Evolutionary conservation across 2,113 vertebrate genomes (phyloP).

Genomic region (Puntigrus tetrazona): DNA sequence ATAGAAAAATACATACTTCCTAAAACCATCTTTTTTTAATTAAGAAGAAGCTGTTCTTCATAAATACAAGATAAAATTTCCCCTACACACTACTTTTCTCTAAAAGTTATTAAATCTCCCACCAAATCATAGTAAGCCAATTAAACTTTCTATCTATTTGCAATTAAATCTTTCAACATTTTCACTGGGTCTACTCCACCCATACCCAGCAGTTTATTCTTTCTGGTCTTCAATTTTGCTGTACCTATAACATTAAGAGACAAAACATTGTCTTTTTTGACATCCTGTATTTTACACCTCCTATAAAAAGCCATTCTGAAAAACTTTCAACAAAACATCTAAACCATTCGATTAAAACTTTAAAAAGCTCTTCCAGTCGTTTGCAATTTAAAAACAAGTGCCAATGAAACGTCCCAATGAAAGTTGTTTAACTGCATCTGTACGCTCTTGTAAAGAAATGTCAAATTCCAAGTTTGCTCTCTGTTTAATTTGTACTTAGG

Average conservation of each 20-base stretch:
- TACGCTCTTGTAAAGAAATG: too few species aligned
- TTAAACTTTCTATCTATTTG: slow-evolving; percentile 17
- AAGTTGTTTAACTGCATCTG: too few species aligned
- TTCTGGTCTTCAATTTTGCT: background rate
- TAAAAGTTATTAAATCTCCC: background rate
- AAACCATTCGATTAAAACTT: background rate
- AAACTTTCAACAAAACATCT: background rate
- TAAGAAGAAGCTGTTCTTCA: background rate
- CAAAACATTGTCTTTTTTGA: background rate
- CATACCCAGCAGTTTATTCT: background rate
- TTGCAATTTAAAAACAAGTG: background rate
- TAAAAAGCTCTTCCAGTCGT: background rate
- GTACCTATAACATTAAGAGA: background rate
- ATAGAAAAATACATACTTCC: too few species aligned
- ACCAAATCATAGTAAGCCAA: background rate
- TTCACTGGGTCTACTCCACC: background rate
- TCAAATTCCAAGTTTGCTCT: too few species aligned
- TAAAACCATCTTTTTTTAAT: background rate
- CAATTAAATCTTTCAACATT: background rate
- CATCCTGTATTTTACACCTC: background rate
- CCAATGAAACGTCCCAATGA: too few species aligned
- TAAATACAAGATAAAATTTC: too few species aligned
- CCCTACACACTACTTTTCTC: background rate
- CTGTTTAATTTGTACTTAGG: background rate
- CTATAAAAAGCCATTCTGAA: background rate